Base-by-base conservation (phyloP, 1,140 invertebrate genomes). In the Ceratina australensis region DNA sequence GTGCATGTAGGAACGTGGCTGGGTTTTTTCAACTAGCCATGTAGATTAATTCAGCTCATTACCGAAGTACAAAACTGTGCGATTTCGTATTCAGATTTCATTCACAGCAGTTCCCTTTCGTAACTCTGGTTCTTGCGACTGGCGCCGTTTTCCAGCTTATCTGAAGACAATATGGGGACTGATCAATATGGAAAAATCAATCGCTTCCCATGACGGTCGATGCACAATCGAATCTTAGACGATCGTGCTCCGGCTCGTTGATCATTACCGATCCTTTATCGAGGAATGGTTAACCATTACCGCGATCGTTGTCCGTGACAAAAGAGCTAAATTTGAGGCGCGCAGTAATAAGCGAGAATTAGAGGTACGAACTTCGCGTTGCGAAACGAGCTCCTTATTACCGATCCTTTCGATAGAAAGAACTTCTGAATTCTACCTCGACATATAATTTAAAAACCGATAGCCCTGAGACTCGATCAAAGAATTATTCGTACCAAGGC, bases 31-130 rank as follows among this genome's bases (percentile, higher is more conserved):
- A 22, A 63, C 13, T n/a, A 13, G 28, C 2, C 10, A 63, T 20
- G 60, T 22, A 20, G n/a, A 65, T 65, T 65, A 65, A 65, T 65
- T 65, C 63, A 65, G 20, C 63, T 47, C 42, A 18, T 65, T 65
- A 65, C 20, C 10, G 22, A 65, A 65, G 42, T 65, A 22, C 33
- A 24, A 22, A 4, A 42, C 8, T 33, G 13, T 24, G 20, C 16
- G 57, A 72, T 65, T 73, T 64, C 18, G 33, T 56, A 73, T 73
- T 73, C 64, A 68, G 57, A 68, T 75, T 75, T 67, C 73, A 60
- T 75, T 68, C 63, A 47, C 15, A 16, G 10, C 42, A 50, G 20
- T n/a, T 67, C 26, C 56, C 63, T 66, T 66, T 74, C 72, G 61
- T 49, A 74, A 74, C 22, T 22, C n/a, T 22, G 26, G 12, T 28